phyloP scores from a whole-genome alignment of 2,888 invertebrate genomes.

The Amphipoea lucens region DNA sequence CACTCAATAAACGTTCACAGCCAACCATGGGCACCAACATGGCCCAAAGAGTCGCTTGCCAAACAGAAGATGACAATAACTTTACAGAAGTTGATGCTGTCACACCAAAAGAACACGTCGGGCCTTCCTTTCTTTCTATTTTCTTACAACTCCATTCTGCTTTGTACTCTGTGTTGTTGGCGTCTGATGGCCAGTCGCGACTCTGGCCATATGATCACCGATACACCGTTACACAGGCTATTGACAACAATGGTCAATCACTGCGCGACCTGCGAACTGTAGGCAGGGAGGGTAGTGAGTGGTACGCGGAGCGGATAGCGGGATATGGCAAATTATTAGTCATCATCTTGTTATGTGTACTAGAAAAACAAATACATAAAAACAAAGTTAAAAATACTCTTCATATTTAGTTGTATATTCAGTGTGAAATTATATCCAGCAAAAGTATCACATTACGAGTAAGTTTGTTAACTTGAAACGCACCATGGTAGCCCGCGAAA shows the following conservation, averaged over 20 bases:
- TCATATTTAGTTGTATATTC: background rate
- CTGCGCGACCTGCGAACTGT: constrained; percentile 68
- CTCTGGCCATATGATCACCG: constrained; percentile 54
- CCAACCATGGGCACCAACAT: background rate
- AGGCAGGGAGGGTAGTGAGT: background rate
- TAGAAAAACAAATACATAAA: background rate
- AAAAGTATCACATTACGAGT: background rate
- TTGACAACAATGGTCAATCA: constrained; percentile 75
- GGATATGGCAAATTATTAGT: no score
- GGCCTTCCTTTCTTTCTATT: background rate
- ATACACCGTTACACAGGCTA: constrained; percentile 62
- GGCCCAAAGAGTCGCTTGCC: background rate
- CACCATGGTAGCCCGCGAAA: no score
- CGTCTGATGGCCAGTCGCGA: constrained; percentile 30
- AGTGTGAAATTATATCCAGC: background rate
- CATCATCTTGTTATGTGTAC: background rate
- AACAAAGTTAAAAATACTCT: background rate
- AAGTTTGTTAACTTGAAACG: background rate
- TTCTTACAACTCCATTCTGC: background rate
- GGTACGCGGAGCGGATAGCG: constrained; percentile 25
- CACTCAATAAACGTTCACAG: background rate
- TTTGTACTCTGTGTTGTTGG: background rate
- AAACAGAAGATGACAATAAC: background rate
- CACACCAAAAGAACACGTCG: background rate
- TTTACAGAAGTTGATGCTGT: background rate